Conservation (phyloP, 2,113 vertebrate species). For the Tragelaphus buxtoni region DNA sequence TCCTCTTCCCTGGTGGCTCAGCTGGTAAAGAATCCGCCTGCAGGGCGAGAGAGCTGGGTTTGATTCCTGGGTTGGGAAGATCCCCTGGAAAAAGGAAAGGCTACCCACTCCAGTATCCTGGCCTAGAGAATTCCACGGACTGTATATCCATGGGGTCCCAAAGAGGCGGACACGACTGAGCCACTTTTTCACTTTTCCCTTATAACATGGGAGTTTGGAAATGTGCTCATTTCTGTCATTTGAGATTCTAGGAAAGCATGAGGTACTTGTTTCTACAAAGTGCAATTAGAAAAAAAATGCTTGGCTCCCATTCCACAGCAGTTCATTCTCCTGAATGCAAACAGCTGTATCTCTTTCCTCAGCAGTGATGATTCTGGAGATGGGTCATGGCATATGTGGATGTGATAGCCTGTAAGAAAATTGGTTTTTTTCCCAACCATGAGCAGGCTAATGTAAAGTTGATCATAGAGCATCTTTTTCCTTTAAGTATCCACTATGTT, state of each 20-base stretch:
- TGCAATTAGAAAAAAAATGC: not conserved
- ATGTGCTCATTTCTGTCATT: not conserved
- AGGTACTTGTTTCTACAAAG: not conserved
- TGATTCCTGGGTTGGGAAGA: rapidly evolving
- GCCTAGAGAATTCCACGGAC: rapidly evolving
- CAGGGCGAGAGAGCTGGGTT: rapidly evolving
- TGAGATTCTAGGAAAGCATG: not conserved
- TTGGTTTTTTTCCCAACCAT: rapidly evolving
- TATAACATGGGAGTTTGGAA: not conserved
- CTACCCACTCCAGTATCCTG: not conserved
- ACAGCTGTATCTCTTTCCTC: no score
- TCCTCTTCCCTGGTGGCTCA: not conserved
- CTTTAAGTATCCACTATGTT: no score
- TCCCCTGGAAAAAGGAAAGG: not conserved
- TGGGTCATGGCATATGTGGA: rapidly evolving
- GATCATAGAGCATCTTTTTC: not conserved
- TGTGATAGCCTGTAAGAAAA: not conserved
- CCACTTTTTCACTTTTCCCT: not conserved
- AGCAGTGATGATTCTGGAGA: not conserved
- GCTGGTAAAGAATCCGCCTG: not conserved
- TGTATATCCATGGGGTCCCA: not conserved
- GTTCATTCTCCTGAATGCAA: not conserved
- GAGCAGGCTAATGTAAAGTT: no score
- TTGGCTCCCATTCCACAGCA: not conserved
- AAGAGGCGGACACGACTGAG: not conserved